Conservation (phyloP, 2,888 invertebrate species). For the Patella depressa region DNA sequence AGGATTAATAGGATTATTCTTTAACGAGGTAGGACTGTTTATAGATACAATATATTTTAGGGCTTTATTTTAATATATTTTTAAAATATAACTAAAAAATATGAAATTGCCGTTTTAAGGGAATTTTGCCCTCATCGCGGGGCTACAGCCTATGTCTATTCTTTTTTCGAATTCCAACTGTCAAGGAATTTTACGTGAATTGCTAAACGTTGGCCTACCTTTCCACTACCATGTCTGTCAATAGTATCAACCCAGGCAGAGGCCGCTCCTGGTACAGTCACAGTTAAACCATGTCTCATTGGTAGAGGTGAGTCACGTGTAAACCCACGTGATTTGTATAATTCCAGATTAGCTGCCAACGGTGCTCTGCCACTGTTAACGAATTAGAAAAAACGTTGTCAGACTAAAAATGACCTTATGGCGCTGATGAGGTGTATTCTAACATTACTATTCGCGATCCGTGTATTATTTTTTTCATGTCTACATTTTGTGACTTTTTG, state of each 20-base stretch:
- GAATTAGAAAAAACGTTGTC: neutral
- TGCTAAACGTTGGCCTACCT: slow-evolving; percentile 44
- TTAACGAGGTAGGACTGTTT: too few species aligned
- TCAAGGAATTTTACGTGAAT: too few species aligned
- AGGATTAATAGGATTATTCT: too few species aligned
- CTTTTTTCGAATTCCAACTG: too few species aligned
- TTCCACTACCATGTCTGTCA: slow-evolving; percentile 63
- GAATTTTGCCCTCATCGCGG: neutral
- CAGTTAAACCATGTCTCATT: slow-evolving; percentile 60
- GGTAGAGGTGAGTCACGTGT: slow-evolving; percentile 34
- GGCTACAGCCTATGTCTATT: too few species aligned
- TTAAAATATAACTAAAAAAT: too few species aligned
- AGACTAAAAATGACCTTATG: too few species aligned
- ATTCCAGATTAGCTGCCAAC: slow-evolving; percentile 49
- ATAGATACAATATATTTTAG: too few species aligned
- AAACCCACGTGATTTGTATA: slow-evolving; percentile 51
- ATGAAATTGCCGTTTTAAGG: too few species aligned
- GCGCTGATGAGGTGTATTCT: neutral
- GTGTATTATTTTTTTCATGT: neutral
- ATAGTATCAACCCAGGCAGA: slow-evolving; percentile 67
- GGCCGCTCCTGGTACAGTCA: slow-evolving; percentile 69
- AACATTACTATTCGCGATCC: neutral
- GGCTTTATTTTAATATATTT: too few species aligned
- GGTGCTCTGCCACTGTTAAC: slow-evolving; percentile 62
- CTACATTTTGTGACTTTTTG: too few species aligned